These are phyloP conservation scores for Villa cingulata DNA, from an alignment of 2,888 invertebrate species.

Conservation along the genomic window DNA sequence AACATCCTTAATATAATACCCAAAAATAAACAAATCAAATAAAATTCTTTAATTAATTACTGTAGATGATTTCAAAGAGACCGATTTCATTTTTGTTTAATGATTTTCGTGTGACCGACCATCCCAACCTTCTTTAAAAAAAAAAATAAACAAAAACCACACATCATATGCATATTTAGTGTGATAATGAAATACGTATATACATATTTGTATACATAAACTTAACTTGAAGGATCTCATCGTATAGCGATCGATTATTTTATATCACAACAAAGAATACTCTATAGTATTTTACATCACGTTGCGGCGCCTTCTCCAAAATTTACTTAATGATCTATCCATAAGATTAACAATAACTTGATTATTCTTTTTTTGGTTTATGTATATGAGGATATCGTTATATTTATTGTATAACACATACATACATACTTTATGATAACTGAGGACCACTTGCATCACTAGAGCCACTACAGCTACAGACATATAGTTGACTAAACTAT, in stretches of 20 bases:
- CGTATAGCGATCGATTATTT: too few species aligned
- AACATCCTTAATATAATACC: too few species aligned
- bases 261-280: too few species aligned
- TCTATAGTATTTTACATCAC: too few species aligned
- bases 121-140: slow-evolving; percentile 1
- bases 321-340: slow-evolving; percentile 10
- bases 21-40: slow-evolving; percentile 5
- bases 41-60: slow-evolving; percentile 15
- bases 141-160: too few species aligned
- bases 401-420: neutral
- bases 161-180: too few species aligned
- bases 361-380: neutral
- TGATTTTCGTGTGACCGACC: slow-evolving; percentile 12
- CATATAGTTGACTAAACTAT: too few species aligned
- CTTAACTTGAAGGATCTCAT: slow-evolving; percentile 4
- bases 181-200: too few species aligned
- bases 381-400: neutral
- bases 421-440: too few species aligned
- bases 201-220: too few species aligned
- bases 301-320: slow-evolving; percentile 10
- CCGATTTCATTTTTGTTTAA: slow-evolving; percentile 11
- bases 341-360: slow-evolving; percentile 4
- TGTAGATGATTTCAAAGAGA: slow-evolving; percentile 9
- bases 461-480: too few species aligned
- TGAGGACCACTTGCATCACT: too few species aligned